Percentiles rank a stretch among this genome's conserved stretches.
Evolutionary conservation across 1,140 invertebrate species (phyloP).

Genomic region (Bacillus rossius): DNA sequence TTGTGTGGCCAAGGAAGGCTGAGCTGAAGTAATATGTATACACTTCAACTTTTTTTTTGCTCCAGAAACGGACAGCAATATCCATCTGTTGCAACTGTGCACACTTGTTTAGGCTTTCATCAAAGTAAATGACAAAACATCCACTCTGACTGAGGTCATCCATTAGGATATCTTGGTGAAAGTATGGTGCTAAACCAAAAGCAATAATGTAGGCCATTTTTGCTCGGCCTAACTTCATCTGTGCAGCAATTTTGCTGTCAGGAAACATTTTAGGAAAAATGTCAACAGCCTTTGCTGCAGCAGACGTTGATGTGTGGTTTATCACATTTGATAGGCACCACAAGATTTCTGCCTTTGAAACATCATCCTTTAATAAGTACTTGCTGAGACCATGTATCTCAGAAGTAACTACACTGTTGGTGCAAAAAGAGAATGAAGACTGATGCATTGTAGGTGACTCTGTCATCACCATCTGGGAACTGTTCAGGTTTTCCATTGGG

Average conservation of each 20-base stretch:
- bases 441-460: too few relatives aligned
- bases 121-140: constrained; percentile 22
- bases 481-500: too few relatives aligned
- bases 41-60: neutral
- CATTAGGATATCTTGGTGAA: constrained; percentile 3
- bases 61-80: constrained; percentile 7
- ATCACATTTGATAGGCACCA: too few relatives aligned
- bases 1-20: constrained; percentile 20
- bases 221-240: constrained; percentile 21
- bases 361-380: too few relatives aligned
- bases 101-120: constrained; percentile 21
- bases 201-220: constrained; percentile 21
- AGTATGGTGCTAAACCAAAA: constrained; percentile 20
- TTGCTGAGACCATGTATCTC: too few relatives aligned
- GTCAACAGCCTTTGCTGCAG: constrained; percentile 13
- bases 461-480: too few relatives aligned
- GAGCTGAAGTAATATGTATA: constrained; percentile 20
- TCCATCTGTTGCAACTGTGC: constrained; percentile 9
- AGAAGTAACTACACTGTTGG: too few relatives aligned
- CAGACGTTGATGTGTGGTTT: constrained; percentile 13
- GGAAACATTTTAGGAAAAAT: constrained; percentile 21
- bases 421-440: too few relatives aligned
- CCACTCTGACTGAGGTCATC: constrained; percentile 5
- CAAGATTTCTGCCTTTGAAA: too few relatives aligned
- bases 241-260: constrained; percentile 19